These are phyloP conservation scores for Sebastes jordani DNA, from an alignment of 2,797 vertebrate genomes.

Conservation along the genomic window DNA sequence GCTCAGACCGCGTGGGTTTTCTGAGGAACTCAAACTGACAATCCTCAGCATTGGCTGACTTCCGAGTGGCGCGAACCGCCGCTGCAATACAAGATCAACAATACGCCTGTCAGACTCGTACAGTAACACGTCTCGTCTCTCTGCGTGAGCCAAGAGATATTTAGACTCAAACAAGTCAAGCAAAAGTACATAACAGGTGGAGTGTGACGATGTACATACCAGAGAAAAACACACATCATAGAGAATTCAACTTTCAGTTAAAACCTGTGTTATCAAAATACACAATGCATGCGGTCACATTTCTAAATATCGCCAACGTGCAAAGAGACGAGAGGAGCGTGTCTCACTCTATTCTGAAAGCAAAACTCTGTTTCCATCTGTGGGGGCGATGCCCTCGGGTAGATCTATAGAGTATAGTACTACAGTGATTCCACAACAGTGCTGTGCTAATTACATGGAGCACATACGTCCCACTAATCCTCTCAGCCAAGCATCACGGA, in stretches of 20 bases:
- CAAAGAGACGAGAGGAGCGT: background rate
- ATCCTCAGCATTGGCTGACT: slow-evolving; percentile 52
- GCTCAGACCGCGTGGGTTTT: slow-evolving; percentile 45
- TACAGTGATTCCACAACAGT: slow-evolving; percentile 55
- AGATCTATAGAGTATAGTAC: slow-evolving; percentile 50
- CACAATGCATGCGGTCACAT: background rate
- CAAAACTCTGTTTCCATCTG: slow-evolving; percentile 34
- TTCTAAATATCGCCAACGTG: background rate
- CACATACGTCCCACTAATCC: slow-evolving; percentile 64
- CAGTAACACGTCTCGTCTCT: slow-evolving; percentile 19
- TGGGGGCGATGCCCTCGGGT: slow-evolving; percentile 41
- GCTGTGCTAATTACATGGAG: slow-evolving; percentile 69
- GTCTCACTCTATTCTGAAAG: slow-evolving; percentile 16
- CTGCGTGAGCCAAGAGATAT: slow-evolving; percentile 13
- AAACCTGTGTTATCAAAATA: slow-evolving; percentile 5
- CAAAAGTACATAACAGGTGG: slow-evolving; percentile 13
- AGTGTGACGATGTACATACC: background rate
- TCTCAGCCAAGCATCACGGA: slow-evolving; percentile 54
- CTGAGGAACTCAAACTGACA: slow-evolving; percentile 66
- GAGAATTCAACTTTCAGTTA: background rate
- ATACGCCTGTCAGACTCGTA: slow-evolving; percentile 38
- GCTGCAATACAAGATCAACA: slow-evolving; percentile 48
- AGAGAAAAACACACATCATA: background rate
- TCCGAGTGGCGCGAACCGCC: slow-evolving; percentile 55
- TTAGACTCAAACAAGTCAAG: slow-evolving; percentile 25